Evolutionary conservation across 1,140 invertebrate genomes (phyloP).

Genomic region (Mamestra configurata): DNA sequence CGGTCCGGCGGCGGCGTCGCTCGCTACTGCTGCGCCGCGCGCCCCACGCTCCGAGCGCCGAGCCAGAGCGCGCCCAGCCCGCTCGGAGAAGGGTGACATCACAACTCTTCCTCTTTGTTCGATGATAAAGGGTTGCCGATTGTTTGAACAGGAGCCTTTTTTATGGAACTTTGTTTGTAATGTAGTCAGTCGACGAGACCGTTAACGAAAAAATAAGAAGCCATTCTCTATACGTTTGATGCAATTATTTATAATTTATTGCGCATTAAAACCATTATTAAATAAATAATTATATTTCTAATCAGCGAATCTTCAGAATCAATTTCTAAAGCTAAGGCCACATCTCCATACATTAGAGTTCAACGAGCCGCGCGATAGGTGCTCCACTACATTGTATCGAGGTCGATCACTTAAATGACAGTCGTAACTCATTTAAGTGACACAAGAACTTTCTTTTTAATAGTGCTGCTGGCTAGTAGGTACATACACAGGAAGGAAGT

Average conservation of each 20-base stretch:
- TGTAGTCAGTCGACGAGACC: conserved; percentile 39
- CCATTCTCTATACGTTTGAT: neutral
- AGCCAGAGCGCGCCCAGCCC: conserved; percentile 62
- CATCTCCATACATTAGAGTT: conserved; percentile 44
- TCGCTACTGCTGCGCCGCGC: conserved; percentile 71
- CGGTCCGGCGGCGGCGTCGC: conserved; percentile 78
- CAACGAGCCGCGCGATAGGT: conserved; percentile 20
- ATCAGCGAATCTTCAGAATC: neutral
- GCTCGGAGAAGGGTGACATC: conserved; percentile 83
- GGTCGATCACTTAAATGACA: conserved; percentile 40
- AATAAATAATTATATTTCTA: neutral
- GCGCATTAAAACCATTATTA: neutral
- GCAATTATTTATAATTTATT: neutral
- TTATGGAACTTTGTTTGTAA: conserved; percentile 51
- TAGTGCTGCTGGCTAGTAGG: neutral
- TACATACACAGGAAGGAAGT: conserved; percentile 12
- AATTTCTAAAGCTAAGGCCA: neutral
- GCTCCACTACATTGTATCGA: conserved; percentile 19
- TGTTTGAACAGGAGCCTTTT: conserved; percentile 64
- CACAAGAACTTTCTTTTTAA: conserved; percentile 41
- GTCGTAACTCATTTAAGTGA: conserved; percentile 36
- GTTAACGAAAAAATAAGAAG: conserved; percentile 4
- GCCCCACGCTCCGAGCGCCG: conserved; percentile 66
- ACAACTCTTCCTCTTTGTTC: conserved; percentile 78
- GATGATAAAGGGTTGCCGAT: conserved; percentile 69